Conservation (phyloP, 2,888 invertebrate species). For the Apoda limacodes region DNA sequence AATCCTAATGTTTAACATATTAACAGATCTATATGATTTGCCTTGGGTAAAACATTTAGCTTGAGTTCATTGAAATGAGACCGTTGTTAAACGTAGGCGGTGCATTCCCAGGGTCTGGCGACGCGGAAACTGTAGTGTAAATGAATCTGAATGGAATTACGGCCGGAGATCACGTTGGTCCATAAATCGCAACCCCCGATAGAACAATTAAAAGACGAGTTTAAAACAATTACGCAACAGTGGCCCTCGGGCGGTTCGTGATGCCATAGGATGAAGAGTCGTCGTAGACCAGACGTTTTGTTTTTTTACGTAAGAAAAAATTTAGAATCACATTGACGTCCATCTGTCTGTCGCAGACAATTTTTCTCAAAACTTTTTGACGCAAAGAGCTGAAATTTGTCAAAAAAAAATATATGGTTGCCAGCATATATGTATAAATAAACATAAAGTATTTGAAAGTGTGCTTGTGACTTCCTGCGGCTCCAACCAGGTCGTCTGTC, state of each 20-base stretch:
- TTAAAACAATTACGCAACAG: constrained; percentile 68
- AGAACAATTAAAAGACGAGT: constrained; percentile 69
- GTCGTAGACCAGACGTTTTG: too few relatives aligned
- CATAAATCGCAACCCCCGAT: constrained; percentile 63
- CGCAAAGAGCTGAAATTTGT: too few relatives aligned
- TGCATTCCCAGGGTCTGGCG: constrained; percentile 53
- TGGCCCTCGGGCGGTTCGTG: constrained; percentile 57
- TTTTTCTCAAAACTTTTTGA: too few relatives aligned
- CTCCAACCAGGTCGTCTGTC: too few relatives aligned
- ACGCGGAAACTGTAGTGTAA: constrained; percentile 61
- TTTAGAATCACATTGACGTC: too few relatives aligned
- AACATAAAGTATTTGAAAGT: too few relatives aligned
- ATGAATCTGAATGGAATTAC: constrained; percentile 56
- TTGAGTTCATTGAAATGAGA: constrained; percentile 36
- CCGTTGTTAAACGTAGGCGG: constrained; percentile 50
- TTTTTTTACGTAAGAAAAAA: too few relatives aligned
- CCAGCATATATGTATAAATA: too few relatives aligned
- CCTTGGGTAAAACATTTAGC: constrained; percentile 20
- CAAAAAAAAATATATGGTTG: too few relatives aligned
- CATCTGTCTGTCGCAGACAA: too few relatives aligned
- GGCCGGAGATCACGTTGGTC: constrained; percentile 58
- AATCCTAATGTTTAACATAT: constrained; percentile 3
- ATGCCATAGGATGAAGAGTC: constrained; percentile 37
- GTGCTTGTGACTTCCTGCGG: too few relatives aligned
- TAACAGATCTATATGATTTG: constrained; percentile 25